These are phyloP conservation scores for Ovibos moschatus DNA, from an alignment of 2,113 vertebrate genomes.

Conservation along the genomic window DNA sequence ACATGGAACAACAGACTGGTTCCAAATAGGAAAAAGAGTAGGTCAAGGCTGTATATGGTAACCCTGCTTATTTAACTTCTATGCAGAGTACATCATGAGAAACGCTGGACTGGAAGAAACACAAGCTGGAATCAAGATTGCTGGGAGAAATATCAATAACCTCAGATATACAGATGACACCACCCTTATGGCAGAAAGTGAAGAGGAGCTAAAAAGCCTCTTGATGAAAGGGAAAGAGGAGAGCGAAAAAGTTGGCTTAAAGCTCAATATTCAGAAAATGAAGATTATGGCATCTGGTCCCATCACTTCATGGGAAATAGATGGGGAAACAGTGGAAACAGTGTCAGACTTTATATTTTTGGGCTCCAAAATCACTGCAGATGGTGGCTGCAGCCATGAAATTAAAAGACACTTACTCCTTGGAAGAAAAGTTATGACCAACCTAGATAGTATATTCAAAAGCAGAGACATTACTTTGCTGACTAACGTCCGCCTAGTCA, in stretches of 20 bases:
- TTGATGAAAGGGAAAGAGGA: not conserved
- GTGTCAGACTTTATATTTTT: not conserved
- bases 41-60: rapidly evolving
- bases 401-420: not conserved
- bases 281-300: not conserved
- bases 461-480: not conserved
- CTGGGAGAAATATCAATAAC: not conserved
- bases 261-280: not conserved
- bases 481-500: not conserved
- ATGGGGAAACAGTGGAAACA: not conserved
- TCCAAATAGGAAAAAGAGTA: not conserved
- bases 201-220: not conserved
- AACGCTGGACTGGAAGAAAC: not conserved
- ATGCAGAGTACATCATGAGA: not conserved
- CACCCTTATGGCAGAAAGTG: not conserved
- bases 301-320: not conserved
- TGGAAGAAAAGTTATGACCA: not conserved
- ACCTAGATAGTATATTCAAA: not conserved
- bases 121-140: not conserved
- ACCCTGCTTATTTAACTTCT: not conserved
- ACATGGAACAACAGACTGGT: not conserved
- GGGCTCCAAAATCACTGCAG: not conserved
- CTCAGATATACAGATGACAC: not conserved
- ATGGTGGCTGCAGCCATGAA: not conserved
- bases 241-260: not conserved